Percentiles rank a stretch among this genome's conserved stretches.
Evolutionary conservation across 2,797 vertebrate species (phyloP).

Genomic region (Aldrovandia affinis): DNA sequence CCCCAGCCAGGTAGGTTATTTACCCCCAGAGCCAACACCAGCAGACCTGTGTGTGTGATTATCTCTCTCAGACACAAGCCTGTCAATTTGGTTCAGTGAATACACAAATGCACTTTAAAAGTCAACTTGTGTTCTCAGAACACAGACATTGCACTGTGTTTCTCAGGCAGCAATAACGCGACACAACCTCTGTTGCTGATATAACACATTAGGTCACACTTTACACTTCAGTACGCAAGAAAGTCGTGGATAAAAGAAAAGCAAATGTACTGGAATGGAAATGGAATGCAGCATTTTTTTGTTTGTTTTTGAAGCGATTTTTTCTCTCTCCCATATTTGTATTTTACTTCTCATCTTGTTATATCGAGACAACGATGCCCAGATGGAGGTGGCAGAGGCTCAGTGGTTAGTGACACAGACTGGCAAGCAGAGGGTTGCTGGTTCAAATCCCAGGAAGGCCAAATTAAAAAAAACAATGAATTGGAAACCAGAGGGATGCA

Average conservation of each 20-base stretch:
- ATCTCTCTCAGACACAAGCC: conserved; percentile 56
- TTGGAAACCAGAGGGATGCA: too few relatives aligned
- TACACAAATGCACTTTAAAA: conserved; percentile 54
- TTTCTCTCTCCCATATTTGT: background rate
- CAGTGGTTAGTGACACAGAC: too few relatives aligned
- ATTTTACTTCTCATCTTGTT: background rate
- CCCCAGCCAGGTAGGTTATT: conserved; percentile 56
- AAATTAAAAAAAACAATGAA: too few relatives aligned
- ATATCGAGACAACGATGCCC: too few relatives aligned
- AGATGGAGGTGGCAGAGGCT: too few relatives aligned
- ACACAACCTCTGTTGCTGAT: conserved; percentile 37
- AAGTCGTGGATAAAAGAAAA: background rate
- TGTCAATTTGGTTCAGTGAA: conserved; percentile 43
- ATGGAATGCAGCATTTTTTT: conserved; percentile 33
- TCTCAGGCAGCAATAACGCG: conserved; percentile 37
- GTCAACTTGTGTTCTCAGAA: conserved; percentile 40
- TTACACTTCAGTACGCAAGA: conserved; percentile 32
- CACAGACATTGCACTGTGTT: conserved; percentile 34
- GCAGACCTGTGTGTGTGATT: conserved; percentile 44
- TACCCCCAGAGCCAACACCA: conserved; percentile 53
- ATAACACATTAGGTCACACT: conserved; percentile 27
- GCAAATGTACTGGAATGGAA: conserved; percentile 6
- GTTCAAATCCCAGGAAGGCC: too few relatives aligned
- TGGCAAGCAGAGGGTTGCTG: too few relatives aligned
- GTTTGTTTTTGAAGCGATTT: background rate